These are phyloP conservation scores for Lipophrys pholis DNA, from an alignment of 2,113 vertebrate species.

Conservation along the genomic window DNA sequence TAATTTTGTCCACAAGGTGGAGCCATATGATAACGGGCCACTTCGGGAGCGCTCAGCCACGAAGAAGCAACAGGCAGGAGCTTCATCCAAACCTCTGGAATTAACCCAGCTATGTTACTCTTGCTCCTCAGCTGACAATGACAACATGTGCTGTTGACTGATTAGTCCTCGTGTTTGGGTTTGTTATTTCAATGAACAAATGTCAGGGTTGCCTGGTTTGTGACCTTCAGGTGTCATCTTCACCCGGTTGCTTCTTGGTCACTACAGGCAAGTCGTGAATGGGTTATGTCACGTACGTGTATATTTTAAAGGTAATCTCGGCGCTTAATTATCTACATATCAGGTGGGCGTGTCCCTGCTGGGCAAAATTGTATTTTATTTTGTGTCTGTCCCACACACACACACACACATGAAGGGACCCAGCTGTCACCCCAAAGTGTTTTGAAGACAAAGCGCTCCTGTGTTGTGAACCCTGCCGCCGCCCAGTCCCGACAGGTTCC, in stretches of 20 bases:
- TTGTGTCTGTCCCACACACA: too few relatives aligned
- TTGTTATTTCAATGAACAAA: too few relatives aligned
- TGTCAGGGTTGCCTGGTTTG: background rate
- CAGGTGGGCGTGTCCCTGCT: background rate
- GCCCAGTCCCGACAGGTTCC: slow-evolving; percentile 51
- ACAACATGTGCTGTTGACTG: background rate
- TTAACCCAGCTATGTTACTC: background rate
- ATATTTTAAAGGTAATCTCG: background rate
- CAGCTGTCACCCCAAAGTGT: too few relatives aligned
- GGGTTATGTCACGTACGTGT: background rate
- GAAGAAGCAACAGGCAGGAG: slow-evolving; percentile 43
- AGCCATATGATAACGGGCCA: too few relatives aligned
- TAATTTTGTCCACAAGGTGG: too few relatives aligned
- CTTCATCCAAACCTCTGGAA: background rate
- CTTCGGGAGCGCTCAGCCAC: too few relatives aligned
- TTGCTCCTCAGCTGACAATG: background rate
- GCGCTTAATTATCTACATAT: background rate
- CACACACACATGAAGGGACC: too few relatives aligned
- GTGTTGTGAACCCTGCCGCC: slow-evolving; percentile 57
- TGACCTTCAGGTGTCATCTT: slow-evolving; percentile 29
- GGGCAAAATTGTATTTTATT: background rate
- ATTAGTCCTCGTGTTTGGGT: background rate
- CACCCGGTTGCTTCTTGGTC: background rate
- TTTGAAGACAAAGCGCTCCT: slow-evolving; percentile 24
- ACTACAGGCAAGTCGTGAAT: background rate